These are phyloP conservation scores for Ameiurus melas DNA, from an alignment of 2,113 vertebrate species.

Conservation along the genomic window DNA sequence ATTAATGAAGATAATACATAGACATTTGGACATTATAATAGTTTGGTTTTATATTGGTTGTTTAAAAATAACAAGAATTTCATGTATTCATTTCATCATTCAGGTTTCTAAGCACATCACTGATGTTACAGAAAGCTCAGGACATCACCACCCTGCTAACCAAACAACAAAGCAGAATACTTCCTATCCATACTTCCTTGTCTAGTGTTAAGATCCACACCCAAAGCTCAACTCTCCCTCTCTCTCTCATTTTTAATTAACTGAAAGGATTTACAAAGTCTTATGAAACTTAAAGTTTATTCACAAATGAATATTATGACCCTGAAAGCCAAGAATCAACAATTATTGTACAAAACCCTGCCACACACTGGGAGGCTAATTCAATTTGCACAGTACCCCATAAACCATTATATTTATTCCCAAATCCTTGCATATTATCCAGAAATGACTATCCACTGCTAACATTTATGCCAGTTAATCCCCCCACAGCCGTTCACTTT, in stretches of 20 bases:
- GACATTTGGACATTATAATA: not conserved
- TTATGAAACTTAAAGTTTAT: not conserved
- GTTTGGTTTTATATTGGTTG: not conserved
- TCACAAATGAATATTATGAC: constrained; percentile 20
- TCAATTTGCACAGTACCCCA: not conserved
- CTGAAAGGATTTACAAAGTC: not conserved
- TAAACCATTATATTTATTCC: constrained; percentile 10
- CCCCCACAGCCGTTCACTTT: constrained; percentile 1
- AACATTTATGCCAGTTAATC: constrained; percentile 1
- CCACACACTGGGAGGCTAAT: not conserved
- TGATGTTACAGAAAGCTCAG: constrained; percentile 40
- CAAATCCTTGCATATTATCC: not conserved
- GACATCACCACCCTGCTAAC: constrained; percentile 51
- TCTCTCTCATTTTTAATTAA: not conserved
- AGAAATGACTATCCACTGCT: constrained; percentile 23
- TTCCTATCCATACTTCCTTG: constrained; percentile 32
- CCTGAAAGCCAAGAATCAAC: not conserved
- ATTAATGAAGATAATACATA: not conserved
- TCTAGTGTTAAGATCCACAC: constrained; percentile 25
- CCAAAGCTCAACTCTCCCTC: not conserved
- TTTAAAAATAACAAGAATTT: not conserved
- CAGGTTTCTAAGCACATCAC: not conserved
- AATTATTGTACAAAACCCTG: not conserved
- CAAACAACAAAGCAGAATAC: constrained; percentile 46
- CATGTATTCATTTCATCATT: not conserved